phyloP scores from a whole-genome alignment of 2,888 invertebrate species.

The Ellobium chinense region DNA sequence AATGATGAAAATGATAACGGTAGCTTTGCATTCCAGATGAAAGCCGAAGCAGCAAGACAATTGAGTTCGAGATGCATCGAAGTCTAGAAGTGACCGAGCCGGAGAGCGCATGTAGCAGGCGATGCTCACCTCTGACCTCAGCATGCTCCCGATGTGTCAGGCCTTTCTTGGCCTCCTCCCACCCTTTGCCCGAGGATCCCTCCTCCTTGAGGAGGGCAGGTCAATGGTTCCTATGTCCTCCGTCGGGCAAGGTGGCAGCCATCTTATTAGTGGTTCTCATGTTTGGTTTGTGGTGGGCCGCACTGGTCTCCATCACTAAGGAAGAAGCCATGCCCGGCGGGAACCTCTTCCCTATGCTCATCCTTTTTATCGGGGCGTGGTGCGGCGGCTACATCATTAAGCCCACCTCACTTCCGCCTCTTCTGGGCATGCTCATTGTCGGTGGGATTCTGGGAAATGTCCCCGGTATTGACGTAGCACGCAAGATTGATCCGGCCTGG shows the following conservation, averaged over 20 bases:
- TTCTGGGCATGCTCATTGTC: conserved; percentile 75
- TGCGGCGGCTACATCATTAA: conserved; percentile 69
- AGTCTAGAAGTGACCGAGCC: too few relatives aligned
- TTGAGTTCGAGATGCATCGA: neutral
- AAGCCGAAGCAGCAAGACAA: neutral
- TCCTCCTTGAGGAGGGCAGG: conserved; percentile 4
- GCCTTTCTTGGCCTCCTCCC: conserved; percentile 26
- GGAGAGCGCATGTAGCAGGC: neutral
- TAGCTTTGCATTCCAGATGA: neutral
- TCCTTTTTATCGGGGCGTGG: conserved; percentile 68
- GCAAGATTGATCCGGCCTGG: conserved; percentile 68
- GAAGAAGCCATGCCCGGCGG: conserved; percentile 71
- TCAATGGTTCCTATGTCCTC: conserved; percentile 47
- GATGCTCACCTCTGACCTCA: neutral
- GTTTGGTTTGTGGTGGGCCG: conserved; percentile 47
- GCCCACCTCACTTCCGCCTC: conserved; percentile 69
- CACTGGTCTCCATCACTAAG: conserved; percentile 45
- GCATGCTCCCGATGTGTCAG: neutral
- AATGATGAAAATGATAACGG: too few relatives aligned
- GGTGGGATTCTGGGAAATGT: conserved; percentile 74
- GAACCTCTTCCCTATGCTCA: conserved; percentile 71
- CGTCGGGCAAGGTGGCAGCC: conserved; percentile 47
- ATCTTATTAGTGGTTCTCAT: conserved; percentile 26
- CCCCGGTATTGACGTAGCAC: conserved; percentile 71
- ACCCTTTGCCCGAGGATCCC: conserved; percentile 45